These are phyloP conservation scores for Leptobrachium ailaonicum DNA, from an alignment of 2,113 vertebrate genomes.

Conservation along the genomic window DNA sequence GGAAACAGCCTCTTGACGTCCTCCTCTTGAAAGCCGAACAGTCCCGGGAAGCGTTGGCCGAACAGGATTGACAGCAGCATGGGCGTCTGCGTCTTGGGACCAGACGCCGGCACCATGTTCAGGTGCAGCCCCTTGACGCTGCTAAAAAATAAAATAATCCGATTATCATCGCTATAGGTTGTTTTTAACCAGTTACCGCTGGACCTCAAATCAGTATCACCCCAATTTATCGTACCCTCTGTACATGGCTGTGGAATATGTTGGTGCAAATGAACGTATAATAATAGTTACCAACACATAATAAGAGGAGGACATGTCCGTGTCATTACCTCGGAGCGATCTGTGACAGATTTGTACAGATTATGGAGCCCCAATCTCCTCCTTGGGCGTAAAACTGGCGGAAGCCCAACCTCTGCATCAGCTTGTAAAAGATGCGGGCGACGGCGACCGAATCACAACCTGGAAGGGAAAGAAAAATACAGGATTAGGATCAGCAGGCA, in stretches of 20 bases:
- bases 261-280: neutral
- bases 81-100: neutral
- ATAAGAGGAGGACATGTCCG: no score
- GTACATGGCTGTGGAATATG: neutral
- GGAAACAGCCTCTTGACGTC: conserved; percentile 65
- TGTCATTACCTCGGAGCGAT: conserved; percentile 69
- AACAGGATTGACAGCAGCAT: conserved; percentile 59
- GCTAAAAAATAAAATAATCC: conserved; percentile 50
- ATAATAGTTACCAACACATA: no score
- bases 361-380: conserved; percentile 70
- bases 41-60: conserved; percentile 56
- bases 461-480: conserved; percentile 38
- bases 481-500: neutral
- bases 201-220: no score
- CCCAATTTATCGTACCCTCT: neutral
- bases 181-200: no score
- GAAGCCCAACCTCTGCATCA: conserved; percentile 73
- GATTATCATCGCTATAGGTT: neutral
- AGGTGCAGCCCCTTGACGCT: conserved; percentile 71
- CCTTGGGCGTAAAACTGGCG: conserved; percentile 70
- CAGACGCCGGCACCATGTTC: conserved; percentile 54
- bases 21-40: conserved; percentile 62
- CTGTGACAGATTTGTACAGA: conserved; percentile 74
- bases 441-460: conserved; percentile 62
- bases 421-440: conserved; percentile 69